These are phyloP conservation scores for Caerostris darwini DNA, from an alignment of 1,140 invertebrate genomes.

Conservation along the genomic window DNA sequence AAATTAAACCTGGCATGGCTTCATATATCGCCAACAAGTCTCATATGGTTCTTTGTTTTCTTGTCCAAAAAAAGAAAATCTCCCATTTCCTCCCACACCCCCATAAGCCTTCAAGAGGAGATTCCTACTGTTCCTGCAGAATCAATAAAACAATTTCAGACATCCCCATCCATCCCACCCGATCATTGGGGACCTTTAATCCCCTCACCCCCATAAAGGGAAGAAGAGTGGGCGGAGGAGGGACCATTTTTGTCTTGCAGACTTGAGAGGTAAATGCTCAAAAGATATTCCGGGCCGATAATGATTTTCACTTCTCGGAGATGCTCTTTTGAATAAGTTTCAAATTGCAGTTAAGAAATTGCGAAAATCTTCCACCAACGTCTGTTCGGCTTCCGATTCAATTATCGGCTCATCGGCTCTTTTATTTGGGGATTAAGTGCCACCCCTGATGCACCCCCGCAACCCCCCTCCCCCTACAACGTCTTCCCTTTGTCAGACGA, in stretches of 20 bases:
- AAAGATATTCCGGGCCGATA: neutral
- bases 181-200: constrained; percentile 15
- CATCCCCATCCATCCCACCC: neutral
- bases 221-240: neutral
- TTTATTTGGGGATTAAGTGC: neutral
- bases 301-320: neutral
- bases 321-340: neutral
- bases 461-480: neutral
- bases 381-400: constrained; percentile 5
- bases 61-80: no score
- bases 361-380: neutral
- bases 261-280: neutral
- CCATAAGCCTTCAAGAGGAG: neutral
- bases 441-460: no score
- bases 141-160: constrained; percentile 35
- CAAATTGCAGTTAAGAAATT: constrained; percentile 52
- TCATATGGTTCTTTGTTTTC: no score
- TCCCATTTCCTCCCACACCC: neutral
- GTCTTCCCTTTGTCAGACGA: neutral
- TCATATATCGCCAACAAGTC: no score
- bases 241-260: constrained; percentile 1
- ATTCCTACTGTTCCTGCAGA: neutral
- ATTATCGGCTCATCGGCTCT: constrained; percentile 34
- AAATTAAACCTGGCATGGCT: no score
- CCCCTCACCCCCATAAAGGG: neutral